A percentile compares a stretch with the other conserved stretches of the same genome.
phyloP scores from a whole-genome alignment of 2,113 vertebrate species.

The Lepisosteus osseus region DNA sequence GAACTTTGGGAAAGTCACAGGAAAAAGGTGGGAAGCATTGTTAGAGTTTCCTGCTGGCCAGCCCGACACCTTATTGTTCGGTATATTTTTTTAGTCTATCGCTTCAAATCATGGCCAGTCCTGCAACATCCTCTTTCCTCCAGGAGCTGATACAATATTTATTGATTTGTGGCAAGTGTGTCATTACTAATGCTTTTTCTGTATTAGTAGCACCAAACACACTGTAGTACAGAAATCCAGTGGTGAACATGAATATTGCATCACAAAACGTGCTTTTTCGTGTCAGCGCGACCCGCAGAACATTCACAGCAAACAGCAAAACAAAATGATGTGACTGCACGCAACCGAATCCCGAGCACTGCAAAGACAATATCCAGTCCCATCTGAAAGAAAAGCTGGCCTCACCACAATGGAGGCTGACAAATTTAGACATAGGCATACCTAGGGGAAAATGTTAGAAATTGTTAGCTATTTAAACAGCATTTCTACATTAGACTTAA shows the following conservation, averaged over 20 bases:
- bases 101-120: constrained; percentile 55
- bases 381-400: too few relatives aligned
- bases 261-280: neutral
- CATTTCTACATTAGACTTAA: too few relatives aligned
- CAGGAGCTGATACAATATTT: constrained; percentile 57
- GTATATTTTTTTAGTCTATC: constrained; percentile 42
- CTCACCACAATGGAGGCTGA: too few relatives aligned
- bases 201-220: constrained; percentile 5
- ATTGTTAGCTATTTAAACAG: too few relatives aligned
- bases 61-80: constrained; percentile 71
- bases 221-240: neutral
- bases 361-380: too few relatives aligned
- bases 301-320: too few relatives aligned
- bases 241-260: neutral
- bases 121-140: constrained; percentile 75
- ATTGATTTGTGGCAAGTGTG: constrained; percentile 55
- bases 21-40: constrained; percentile 96
- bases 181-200: constrained; percentile 33
- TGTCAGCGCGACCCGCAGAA: too few relatives aligned
- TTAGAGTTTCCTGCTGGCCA: constrained; percentile 83
- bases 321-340: too few relatives aligned
- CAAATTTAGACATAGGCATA: too few relatives aligned
- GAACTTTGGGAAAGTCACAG: constrained; percentile 87
- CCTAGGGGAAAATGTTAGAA: too few relatives aligned
- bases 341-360: too few relatives aligned